Evolutionary conservation across 2,888 invertebrate genomes (phyloP).

Genomic region (Eugnorisma glareosa): DNA sequence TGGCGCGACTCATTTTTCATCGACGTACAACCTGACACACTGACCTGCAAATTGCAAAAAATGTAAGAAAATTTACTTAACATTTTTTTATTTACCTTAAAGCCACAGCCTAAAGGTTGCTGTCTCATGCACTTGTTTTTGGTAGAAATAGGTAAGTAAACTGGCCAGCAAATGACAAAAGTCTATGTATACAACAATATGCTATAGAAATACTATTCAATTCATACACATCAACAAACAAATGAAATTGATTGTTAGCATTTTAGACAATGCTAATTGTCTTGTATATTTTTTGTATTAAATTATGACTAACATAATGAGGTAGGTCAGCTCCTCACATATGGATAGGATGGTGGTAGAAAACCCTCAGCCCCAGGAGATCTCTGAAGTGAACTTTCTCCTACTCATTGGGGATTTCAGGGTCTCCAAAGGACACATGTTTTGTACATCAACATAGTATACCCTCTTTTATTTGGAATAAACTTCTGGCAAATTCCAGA

Average conservation of each 20-base stretch:
- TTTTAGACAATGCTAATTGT: conserved; percentile 24
- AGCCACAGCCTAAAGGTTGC: not conserved
- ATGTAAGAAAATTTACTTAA: too few species aligned
- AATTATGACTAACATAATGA: not conserved
- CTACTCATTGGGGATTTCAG: not conserved
- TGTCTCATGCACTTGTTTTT: not conserved
- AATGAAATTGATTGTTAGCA: conserved; percentile 12
- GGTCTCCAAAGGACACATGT: not conserved
- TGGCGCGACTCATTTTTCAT: too few species aligned
- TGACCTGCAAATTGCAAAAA: too few species aligned
- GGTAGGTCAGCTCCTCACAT: not conserved
- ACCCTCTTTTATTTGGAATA: not conserved
- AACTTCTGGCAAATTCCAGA: not conserved
- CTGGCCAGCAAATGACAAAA: conserved; percentile 12
- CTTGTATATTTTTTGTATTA: not conserved
- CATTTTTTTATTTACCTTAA: too few species aligned
- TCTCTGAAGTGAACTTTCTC: not conserved
- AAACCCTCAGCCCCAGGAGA: not conserved
- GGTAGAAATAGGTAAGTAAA: not conserved
- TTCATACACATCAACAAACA: conserved; percentile 22
- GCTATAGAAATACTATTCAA: not conserved
- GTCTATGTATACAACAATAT: not conserved
- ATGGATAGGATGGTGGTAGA: not conserved
- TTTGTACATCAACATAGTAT: not conserved
- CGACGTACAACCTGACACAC: too few species aligned